A percentile compares a stretch with the other conserved stretches of the same genome.
Conservation (phyloP, 2,888 invertebrate genomes). For the Syritta pipiens region DNA sequence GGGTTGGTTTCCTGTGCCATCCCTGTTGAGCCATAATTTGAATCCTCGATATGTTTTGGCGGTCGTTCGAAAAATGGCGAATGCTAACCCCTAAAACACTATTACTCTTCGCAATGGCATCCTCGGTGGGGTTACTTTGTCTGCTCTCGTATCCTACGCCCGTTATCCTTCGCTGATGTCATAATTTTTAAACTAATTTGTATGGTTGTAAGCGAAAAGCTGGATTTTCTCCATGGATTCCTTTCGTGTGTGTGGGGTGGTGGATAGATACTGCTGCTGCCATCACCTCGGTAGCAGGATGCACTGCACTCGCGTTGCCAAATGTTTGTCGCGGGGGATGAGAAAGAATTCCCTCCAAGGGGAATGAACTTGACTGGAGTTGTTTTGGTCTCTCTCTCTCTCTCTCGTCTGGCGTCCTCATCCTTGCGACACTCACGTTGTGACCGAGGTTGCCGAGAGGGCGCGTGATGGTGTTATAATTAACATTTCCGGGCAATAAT, state of each 20-base stretch:
- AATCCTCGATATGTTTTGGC: slow-evolving; percentile 64
- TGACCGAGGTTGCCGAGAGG: too few species aligned
- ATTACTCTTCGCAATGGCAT: slow-evolving; percentile 39
- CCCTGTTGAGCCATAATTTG: slow-evolving; percentile 67
- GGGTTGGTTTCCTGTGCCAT: slow-evolving; percentile 16
- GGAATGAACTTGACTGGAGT: slow-evolving; percentile 21
- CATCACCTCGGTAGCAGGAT: background rate
- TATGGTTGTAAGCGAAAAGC: slow-evolving; percentile 28
- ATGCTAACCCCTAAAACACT: slow-evolving; percentile 47
- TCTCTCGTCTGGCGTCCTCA: too few species aligned
- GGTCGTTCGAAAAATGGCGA: slow-evolving; percentile 57
- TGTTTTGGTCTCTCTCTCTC: too few species aligned
- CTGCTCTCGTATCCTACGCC: background rate
- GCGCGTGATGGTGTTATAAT: too few species aligned
- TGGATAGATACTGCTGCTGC: background rate
- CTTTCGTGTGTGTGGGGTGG: background rate
- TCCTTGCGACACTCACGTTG: too few species aligned
- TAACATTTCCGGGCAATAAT: background rate
- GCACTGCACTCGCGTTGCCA: slow-evolving; percentile 16
- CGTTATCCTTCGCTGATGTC: slow-evolving; percentile 55
- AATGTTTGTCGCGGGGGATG: background rate
- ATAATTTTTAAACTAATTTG: slow-evolving; percentile 68
- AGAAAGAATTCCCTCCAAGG: slow-evolving; percentile 9
- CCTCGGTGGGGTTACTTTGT: background rate
- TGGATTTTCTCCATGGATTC: slow-evolving; percentile 25